Percentiles rank a stretch among this genome's conserved stretches.
phyloP scores from a whole-genome alignment of 2,797 vertebrate genomes.

The Columba guinea region DNA sequence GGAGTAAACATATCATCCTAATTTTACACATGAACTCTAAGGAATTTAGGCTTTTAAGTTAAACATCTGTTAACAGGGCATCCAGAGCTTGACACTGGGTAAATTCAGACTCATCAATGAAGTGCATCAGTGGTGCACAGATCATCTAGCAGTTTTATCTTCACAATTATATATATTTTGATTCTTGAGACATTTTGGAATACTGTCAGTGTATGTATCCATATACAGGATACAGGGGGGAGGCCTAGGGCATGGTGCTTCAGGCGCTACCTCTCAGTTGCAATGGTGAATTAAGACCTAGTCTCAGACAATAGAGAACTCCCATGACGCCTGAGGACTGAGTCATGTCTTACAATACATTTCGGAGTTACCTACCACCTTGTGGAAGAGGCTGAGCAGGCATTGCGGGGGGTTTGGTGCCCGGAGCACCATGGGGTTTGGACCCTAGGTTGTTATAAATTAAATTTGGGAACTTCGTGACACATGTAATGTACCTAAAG shows the following conservation, averaged over 20 bases:
- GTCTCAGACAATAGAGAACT: neutral
- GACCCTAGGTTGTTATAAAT: neutral
- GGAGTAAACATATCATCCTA: neutral
- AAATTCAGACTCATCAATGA: neutral
- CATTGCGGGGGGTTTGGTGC: accelerated
- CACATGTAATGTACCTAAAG: neutral
- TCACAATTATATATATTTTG: neutral
- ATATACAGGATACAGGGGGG: neutral
- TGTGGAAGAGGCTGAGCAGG: neutral
- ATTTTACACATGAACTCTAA: neutral
- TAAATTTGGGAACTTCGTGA: neutral
- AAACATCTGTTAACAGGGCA: neutral
- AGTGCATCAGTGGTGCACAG: neutral
- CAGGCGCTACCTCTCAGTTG: neutral
- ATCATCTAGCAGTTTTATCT: neutral
- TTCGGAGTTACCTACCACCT: neutral
- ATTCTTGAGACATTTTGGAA: neutral
- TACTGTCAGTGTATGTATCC: neutral
- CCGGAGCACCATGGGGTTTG: neutral
- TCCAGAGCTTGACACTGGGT: neutral
- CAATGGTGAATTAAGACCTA: neutral
- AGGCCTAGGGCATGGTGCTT: neutral
- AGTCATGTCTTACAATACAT: neutral
- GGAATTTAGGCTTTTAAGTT: neutral
- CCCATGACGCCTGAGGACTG: neutral